phyloP scores from a whole-genome alignment of 2,113 vertebrate genomes.

The Mormyrus iriodes region DNA sequence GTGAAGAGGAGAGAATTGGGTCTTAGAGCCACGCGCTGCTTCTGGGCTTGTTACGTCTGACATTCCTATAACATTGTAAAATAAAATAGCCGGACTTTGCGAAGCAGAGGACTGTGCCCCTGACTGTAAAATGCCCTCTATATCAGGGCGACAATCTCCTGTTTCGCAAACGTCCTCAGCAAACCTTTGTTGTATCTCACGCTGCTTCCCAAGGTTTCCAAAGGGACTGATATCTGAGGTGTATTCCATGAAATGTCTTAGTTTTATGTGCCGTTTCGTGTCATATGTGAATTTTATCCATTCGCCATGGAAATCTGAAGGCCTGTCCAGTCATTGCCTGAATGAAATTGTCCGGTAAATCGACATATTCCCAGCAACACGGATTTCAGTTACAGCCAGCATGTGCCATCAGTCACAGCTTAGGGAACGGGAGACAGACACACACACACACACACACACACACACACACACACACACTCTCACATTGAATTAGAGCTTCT shows the following conservation, averaged over 20 bases:
- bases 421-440: neutral
- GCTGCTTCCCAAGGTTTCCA: neutral
- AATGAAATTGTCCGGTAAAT: neutral
- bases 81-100: neutral
- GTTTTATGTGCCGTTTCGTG: neutral
- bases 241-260: neutral
- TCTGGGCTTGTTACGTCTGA: neutral
- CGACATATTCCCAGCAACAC: neutral
- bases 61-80: neutral
- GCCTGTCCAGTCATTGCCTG: neutral
- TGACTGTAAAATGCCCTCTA: neutral
- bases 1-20: conserved; percentile 42
- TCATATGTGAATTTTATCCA: neutral
- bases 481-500: neutral
- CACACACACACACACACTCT: neutral
- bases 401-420: neutral
- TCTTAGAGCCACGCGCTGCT: neutral
- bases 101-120: neutral
- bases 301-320: neutral
- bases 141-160: neutral
- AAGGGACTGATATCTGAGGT: neutral
- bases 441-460: neutral
- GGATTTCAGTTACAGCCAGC: neutral
- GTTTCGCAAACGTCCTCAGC: neutral
- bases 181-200: neutral